phyloP scores from a whole-genome alignment of 2,113 vertebrate species.

The Hystrix brachyura region DNA sequence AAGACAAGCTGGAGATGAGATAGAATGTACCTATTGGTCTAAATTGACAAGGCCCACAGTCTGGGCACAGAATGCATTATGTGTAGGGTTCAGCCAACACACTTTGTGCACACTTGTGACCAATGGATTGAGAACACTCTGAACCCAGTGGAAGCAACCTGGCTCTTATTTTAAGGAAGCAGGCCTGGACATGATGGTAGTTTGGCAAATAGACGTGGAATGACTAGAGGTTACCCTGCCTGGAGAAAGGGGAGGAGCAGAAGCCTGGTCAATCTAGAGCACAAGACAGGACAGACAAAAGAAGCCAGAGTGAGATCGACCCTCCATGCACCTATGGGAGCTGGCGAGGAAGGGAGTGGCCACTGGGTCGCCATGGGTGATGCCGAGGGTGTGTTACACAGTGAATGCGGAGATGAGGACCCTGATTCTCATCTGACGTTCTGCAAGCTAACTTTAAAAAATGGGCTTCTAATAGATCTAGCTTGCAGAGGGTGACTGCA shows the following conservation, averaged over 20 bases:
- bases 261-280: background rate
- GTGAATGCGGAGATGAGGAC: background rate
- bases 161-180: background rate
- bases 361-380: too few species aligned
- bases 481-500: background rate
- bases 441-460: background rate
- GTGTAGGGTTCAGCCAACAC: background rate
- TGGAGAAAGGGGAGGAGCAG: background rate
- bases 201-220: background rate
- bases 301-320: background rate
- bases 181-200: background rate
- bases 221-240: background rate
- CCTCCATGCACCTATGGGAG: background rate
- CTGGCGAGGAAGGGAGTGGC: rapidly evolving
- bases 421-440: background rate
- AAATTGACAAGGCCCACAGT: background rate
- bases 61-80: background rate
- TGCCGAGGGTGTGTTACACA: background rate
- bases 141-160: background rate
- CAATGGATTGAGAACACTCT: background rate
- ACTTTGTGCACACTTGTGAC: too few species aligned
- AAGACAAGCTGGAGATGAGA: background rate
- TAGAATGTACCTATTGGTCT: background rate
- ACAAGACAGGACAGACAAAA: background rate
- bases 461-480: background rate